Conservation (phyloP, 2,888 invertebrate species). For the Phengaris alcon region DNA sequence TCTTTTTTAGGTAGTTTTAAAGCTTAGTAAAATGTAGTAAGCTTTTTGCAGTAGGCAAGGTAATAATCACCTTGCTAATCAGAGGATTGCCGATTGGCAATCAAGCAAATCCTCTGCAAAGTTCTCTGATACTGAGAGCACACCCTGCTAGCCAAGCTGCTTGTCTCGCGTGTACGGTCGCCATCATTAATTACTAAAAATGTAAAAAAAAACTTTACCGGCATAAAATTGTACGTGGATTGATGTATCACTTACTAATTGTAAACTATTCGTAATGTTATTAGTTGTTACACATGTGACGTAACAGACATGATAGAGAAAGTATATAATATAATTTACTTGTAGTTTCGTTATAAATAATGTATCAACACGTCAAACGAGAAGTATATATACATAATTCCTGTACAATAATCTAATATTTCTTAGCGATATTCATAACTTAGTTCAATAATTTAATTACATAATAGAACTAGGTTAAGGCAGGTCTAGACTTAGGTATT, state of each 20-base stretch:
- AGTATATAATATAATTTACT: not conserved
- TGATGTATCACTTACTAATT: not conserved
- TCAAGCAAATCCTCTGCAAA: too few species aligned
- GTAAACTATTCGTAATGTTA: not conserved
- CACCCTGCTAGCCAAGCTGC: too few species aligned
- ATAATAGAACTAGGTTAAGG: slow-evolving; percentile 23
- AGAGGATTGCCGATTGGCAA: too few species aligned
- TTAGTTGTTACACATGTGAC: not conserved
- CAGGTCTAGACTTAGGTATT: slow-evolving; percentile 16
- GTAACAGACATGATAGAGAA: not conserved
- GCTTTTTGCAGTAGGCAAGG: too few species aligned
- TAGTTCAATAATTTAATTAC: slow-evolving; percentile 12
- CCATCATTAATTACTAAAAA: too few species aligned
- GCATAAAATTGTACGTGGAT: not conserved
- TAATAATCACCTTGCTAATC: too few species aligned
- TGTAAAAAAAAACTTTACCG: too few species aligned
- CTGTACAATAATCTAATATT: not conserved
- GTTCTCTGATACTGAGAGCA: too few species aligned
- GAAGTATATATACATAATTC: not conserved
- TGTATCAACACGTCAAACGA: slow-evolving; percentile 4
- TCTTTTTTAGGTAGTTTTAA: too few species aligned
- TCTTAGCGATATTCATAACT: not conserved
- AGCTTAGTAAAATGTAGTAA: too few species aligned
- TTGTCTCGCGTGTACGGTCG: too few species aligned
- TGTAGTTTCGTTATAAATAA: slow-evolving; percentile 12